These are phyloP conservation scores for Calonectris borealis DNA, from an alignment of 2,113 vertebrate genomes.

Conservation along the genomic window DNA sequence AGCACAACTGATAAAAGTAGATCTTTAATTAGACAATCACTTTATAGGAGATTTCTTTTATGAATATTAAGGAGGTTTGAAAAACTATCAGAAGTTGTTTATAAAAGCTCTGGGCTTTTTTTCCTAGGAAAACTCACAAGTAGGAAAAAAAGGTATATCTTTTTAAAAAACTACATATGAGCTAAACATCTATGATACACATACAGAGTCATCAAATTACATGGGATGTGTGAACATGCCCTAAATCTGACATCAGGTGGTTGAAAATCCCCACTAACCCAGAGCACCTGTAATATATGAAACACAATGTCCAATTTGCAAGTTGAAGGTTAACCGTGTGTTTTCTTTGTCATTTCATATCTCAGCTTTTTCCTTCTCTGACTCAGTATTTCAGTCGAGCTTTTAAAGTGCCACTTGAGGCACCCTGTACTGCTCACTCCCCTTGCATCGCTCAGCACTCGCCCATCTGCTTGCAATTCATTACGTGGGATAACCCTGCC, in stretches of 20 bases:
- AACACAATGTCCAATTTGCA: background rate
- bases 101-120: background rate
- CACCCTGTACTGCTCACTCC: background rate
- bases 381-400: background rate
- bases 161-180: background rate
- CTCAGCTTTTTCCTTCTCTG: background rate
- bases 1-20: background rate
- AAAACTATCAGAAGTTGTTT: background rate
- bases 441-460: background rate
- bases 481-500: background rate
- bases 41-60: background rate
- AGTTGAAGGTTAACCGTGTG: background rate
- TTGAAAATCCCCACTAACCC: background rate
- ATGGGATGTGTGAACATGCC: background rate
- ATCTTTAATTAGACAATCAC: slow-evolving; percentile 25
- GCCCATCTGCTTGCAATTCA: background rate
- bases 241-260: background rate
- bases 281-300: background rate
- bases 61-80: background rate
- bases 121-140: background rate
- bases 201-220: background rate
- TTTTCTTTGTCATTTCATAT: background rate
- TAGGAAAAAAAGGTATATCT: background rate
- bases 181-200: background rate
- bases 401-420: background rate